These are phyloP conservation scores for Trichogramma evanescens DNA, from an alignment of 2,888 invertebrate species.

Conservation along the genomic window DNA sequence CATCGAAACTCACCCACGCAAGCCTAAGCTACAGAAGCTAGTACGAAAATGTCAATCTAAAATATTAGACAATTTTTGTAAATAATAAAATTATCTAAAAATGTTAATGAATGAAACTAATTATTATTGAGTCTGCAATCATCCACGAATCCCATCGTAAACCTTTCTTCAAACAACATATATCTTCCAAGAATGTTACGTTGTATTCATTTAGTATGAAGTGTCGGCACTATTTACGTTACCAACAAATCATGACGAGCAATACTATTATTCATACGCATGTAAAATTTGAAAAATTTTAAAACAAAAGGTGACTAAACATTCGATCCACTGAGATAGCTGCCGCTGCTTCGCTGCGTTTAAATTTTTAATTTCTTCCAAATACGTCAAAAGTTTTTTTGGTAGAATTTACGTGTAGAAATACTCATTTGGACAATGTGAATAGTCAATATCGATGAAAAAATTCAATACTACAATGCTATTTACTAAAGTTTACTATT, in stretches of 20 bases:
- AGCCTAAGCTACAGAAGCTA: slow-evolving; percentile 8
- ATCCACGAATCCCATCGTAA: too few relatives aligned
- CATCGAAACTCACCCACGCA: neutral
- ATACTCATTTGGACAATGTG: slow-evolving; percentile 3
- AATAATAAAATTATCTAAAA: slow-evolving; percentile 6
- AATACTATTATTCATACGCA: slow-evolving; percentile 2
- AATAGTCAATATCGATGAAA: too few relatives aligned
- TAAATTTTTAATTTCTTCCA: too few relatives aligned
- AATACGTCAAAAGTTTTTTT: too few relatives aligned
- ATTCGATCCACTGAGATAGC: neutral
- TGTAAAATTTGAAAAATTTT: neutral
- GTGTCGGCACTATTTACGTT: too few relatives aligned
- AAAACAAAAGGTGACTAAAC: slow-evolving; percentile 13
- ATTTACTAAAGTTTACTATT: neutral
- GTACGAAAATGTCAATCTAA: slow-evolving; percentile 7
- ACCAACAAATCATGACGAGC: slow-evolving; percentile 5
- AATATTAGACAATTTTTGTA: slow-evolving; percentile 15
- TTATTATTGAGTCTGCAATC: too few relatives aligned
- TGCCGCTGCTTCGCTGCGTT: too few relatives aligned
- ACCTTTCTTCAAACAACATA: too few relatives aligned
- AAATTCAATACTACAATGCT: neutral
- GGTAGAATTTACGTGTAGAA: too few relatives aligned
- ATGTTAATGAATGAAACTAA: neutral
- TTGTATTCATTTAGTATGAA: too few relatives aligned
- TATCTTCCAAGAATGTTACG: too few relatives aligned